Evolutionary conservation across 1,140 invertebrate species (phyloP), one percentile per base, ranked within the genome.

Genomic region (Drosophila varians): DNA sequence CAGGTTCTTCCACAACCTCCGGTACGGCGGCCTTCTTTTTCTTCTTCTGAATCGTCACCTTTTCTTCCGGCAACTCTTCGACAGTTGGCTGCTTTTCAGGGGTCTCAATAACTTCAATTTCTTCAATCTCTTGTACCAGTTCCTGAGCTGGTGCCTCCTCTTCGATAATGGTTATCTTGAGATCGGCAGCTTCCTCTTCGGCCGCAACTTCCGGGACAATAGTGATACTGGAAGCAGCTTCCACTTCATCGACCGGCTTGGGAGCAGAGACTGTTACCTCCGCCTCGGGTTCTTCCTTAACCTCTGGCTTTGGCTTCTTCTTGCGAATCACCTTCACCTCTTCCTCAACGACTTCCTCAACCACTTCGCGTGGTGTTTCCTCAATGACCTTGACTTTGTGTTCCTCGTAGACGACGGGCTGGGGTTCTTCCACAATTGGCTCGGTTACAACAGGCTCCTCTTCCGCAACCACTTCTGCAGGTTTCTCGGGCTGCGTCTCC

Each of bases 141-240:
- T 91, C 72, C 48, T 73, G 47, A 34, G 54, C 76, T 47, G 89
- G 62, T 18, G 72, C 40, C 19, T 64, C 64, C 66, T 83, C 77
- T 56, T 91, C 79, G 16, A 75, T 78, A 2, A 89, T 54, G 38
- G 64, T 87, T 34, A 91, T 60, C 52, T 86, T 86, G 0, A 90
- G 64, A 42, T 91, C 90, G 5, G 78, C 80, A 48, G 79, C 68
- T 40, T 87, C 82, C 40, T 90, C 82, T 53, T 91, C 90, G 0
- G 69, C 60, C n/a, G 71, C 68, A 16, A 70, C 65, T 61, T 91
- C 84, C 16, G 82, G 58, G 49, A 92, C 89, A 47, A 90, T 61
- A 1, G 68, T 68, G 36, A 89, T 61, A 19, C 62, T 84, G 40
- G 71, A 28, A 4, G 45, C 66, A 0, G 79, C 82, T 49, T 84